Conservation (phyloP, 2,888 invertebrate genomes). For the Melipona bicolor region DNA sequence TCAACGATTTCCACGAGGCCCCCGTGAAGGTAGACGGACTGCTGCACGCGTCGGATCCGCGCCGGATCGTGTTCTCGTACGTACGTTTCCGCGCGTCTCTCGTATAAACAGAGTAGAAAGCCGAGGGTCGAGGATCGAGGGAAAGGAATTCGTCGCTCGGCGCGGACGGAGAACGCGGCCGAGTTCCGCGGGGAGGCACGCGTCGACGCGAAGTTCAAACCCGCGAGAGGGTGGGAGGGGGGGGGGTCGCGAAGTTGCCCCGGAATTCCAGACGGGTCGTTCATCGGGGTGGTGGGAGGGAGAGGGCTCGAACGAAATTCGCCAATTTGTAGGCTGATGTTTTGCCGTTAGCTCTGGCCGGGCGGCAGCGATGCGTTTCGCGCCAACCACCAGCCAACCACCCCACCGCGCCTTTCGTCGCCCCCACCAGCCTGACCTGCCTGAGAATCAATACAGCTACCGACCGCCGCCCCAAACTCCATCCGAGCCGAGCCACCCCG, state of each 20-base stretch:
- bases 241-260: constrained; percentile 31
- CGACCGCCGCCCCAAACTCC: constrained; percentile 78
- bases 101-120: constrained; percentile 45
- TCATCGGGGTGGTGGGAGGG: too few species aligned
- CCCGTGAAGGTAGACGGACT: background rate
- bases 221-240: background rate
- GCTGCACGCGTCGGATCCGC: background rate
- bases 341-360: constrained; percentile 65
- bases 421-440: constrained; percentile 76
- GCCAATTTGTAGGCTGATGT: constrained; percentile 70
- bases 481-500: constrained; percentile 62
- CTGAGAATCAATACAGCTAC: constrained; percentile 84
- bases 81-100: background rate
- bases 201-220: background rate
- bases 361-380: constrained; percentile 69
- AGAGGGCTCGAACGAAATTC: constrained; percentile 51
- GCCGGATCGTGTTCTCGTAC: background rate
- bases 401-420: constrained; percentile 62
- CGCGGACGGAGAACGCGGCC: background rate
- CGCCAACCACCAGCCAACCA: constrained; percentile 64
- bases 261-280: constrained; percentile 61
- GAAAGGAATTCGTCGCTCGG: background rate
- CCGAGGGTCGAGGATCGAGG: too few species aligned
- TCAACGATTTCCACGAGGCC: constrained; percentile 31
- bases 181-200: background rate